These are phyloP conservation scores for Tenthredo scrophulariae DNA, from an alignment of 2,888 invertebrate species.

Conservation along the genomic window DNA sequence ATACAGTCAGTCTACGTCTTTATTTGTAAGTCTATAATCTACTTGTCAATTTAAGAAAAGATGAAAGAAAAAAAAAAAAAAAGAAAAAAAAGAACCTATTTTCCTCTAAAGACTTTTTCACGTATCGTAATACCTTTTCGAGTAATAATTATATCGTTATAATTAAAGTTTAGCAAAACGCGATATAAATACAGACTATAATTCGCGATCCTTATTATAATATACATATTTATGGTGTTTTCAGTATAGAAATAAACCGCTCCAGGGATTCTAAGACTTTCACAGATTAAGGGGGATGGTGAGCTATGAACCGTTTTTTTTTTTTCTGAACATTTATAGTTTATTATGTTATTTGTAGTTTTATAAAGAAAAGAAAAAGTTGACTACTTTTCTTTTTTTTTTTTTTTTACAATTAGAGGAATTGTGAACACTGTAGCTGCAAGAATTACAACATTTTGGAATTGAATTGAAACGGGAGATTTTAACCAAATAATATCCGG, in stretches of 20 bases:
- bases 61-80: background rate
- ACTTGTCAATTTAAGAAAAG: slow-evolving; percentile 73
- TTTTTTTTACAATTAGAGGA: too few relatives aligned
- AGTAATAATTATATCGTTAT: slow-evolving; percentile 23
- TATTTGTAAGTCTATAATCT: slow-evolving; percentile 66
- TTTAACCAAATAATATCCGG: too few relatives aligned
- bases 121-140: slow-evolving; percentile 44
- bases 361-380: too few relatives aligned
- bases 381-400: too few relatives aligned
- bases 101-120: slow-evolving; percentile 74
- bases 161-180: background rate
- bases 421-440: too few relatives aligned
- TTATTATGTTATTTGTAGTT: too few relatives aligned
- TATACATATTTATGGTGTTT: background rate
- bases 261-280: background rate
- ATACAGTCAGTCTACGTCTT: slow-evolving; percentile 48
- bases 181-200: background rate
- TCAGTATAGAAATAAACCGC: background rate
- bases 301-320: too few relatives aligned
- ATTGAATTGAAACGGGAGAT: too few relatives aligned
- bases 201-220: background rate
- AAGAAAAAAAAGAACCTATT: slow-evolving; percentile 69
- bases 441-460: too few relatives aligned
- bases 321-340: too few relatives aligned
- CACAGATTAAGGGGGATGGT: background rate